A percentile compares a stretch with the other conserved stretches of the same genome.
These are phyloP conservation scores for Polietes domitor DNA, from an alignment of 2,888 invertebrate species.

Conservation along the genomic window DNA sequence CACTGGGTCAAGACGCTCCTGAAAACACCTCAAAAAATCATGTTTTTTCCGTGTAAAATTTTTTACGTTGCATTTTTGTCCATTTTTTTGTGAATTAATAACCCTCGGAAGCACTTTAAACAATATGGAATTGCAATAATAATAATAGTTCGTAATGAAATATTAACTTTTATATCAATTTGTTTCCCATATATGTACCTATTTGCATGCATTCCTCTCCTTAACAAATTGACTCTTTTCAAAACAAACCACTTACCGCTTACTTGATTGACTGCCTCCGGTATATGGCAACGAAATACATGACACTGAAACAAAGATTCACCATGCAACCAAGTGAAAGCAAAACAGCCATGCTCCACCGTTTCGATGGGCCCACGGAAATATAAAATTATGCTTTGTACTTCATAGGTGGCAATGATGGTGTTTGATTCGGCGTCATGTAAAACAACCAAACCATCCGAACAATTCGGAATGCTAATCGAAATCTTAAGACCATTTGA, in stretches of 20 bases:
- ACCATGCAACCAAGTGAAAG: conserved; percentile 98
- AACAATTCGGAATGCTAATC: conserved; percentile 95
- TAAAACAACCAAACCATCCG: conserved; percentile 96
- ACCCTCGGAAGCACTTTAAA: no score
- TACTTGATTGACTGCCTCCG: conserved; percentile 92
- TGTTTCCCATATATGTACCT: no score
- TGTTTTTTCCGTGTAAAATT: no score
- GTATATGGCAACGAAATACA: conserved; percentile 96
- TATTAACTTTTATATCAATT: no score
- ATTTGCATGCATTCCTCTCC: background rate
- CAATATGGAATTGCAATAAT: no score
- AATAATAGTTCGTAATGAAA: no score
- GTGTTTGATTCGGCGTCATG: conserved; percentile 90
- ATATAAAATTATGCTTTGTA: conserved; percentile 96
- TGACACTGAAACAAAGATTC: conserved; percentile 98
- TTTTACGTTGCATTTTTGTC: no score
- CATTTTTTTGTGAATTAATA: no score
- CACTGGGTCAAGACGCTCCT: no score
- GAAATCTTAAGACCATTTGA: conserved; percentile 91
- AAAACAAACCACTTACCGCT: conserved; percentile 83
- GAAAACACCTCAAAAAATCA: no score
- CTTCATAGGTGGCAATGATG: conserved; percentile 93
- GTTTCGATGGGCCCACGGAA: conserved; percentile 93
- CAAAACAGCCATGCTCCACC: conserved; percentile 96
- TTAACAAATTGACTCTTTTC: no score